phyloP scores from a whole-genome alignment of 2,113 vertebrate genomes.

The Cochlearius cochlearius region DNA sequence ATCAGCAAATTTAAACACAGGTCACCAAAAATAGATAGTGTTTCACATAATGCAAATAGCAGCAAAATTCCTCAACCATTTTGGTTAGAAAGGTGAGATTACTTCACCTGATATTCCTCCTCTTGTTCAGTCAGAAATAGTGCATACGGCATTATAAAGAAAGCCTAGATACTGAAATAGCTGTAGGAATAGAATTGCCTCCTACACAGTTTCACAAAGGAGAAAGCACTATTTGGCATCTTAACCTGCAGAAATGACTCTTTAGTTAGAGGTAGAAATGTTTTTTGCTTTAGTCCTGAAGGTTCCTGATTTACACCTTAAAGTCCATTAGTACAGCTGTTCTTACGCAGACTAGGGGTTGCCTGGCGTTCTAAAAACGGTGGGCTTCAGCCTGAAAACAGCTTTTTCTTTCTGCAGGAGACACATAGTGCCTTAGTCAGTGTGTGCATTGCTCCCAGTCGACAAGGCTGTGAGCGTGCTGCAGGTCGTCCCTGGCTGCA shows the following conservation, averaged over 20 bases:
- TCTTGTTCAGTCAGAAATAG: not conserved
- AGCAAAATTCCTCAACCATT: not conserved
- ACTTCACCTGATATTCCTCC: not conserved
- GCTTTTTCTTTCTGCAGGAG: not conserved
- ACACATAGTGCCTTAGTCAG: not conserved
- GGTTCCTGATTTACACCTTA: not conserved
- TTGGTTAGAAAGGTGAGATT: not conserved
- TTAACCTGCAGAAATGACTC: not conserved
- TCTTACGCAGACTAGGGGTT: not conserved
- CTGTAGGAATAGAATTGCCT: not conserved
- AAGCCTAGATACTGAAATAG: not conserved
- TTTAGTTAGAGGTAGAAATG: not conserved
- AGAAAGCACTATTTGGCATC: not conserved
- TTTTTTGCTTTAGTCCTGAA: not conserved
- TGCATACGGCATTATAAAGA: not conserved
- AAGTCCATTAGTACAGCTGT: not conserved
- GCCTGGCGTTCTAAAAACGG: not conserved
- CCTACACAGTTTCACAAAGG: not conserved
- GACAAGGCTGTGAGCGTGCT: not conserved
- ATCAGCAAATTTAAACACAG: constrained; percentile 20
- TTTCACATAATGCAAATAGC: not conserved
- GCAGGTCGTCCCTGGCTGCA: accelerated
- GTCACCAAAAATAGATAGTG: not conserved
- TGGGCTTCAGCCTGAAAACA: not conserved
- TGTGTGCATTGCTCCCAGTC: not conserved